phyloP scores from a whole-genome alignment of 2,888 invertebrate species.

The Lasiommata megera region DNA sequence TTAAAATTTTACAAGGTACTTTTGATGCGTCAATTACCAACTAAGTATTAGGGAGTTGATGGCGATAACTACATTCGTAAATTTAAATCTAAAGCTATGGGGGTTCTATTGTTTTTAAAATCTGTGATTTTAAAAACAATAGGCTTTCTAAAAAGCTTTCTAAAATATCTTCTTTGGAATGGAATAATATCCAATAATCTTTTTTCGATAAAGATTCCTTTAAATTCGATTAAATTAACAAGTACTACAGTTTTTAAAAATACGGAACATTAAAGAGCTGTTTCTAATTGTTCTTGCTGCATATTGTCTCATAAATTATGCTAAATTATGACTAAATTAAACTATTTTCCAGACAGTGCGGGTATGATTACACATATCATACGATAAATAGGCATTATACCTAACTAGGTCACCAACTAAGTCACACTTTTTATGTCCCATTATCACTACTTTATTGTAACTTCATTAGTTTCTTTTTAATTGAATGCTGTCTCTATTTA shows the following conservation, averaged over 20 bases:
- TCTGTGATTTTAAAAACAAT: too few relatives aligned
- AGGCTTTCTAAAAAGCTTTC: too few relatives aligned
- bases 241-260: background rate
- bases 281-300: background rate
- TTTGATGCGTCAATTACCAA: too few relatives aligned
- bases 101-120: too few relatives aligned
- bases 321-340: background rate
- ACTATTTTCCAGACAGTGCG: background rate
- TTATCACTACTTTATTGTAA: background rate
- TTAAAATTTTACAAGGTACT: too few relatives aligned
- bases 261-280: background rate
- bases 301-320: background rate
- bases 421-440: background rate
- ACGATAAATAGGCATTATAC: background rate
- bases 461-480: background rate
- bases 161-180: too few relatives aligned
- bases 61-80: too few relatives aligned
- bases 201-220: too few relatives aligned
- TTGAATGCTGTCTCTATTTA: background rate
- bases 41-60: too few relatives aligned
- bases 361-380: background rate
- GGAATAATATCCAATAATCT: too few relatives aligned
- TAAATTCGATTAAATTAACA: too few relatives aligned
- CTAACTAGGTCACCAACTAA: background rate
- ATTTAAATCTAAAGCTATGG: too few relatives aligned